Base-by-base conservation (phyloP, 2,113 vertebrate species). In the Porphyrio hochstetteri region DNA sequence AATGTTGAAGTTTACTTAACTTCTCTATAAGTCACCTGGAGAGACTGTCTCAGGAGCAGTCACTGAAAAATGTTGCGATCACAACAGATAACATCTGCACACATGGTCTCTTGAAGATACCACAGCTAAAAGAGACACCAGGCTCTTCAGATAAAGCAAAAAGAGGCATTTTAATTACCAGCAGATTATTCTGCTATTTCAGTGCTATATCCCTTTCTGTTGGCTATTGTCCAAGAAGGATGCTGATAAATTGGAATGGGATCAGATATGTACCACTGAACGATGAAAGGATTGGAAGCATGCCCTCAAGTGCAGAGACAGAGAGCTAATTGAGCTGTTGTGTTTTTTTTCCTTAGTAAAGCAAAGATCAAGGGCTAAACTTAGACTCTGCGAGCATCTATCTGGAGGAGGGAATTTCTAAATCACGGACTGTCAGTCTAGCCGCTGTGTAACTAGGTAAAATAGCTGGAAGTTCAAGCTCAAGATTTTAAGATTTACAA, bases 301-400 rank as follows among this genome's bases (percentile, higher is more conserved):
- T 91, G 94, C 89, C 92, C 89, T 84, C 35, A 14, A 91, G 91
- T 85, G 86, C 83, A 75, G 60, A 91, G 52, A 68, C 74, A 91
- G 69, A 53, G 86, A 89, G 83, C 57, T 95, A 95, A 96, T 96
- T 95, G 94, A 96, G 93, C 80, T 95, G 93, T 95, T 96, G 92
- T 56, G 76, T 86, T 75, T 88, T 82, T 7, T 23, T 46, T 18
- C 44, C 86, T 60, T 35, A 48, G 56, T 13, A 84, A 93, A 86
- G 89, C 65, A 93, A 92, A 95, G 94, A 96, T 91, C 95, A 93
- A 92, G 93, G 68, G 86, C 91, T 96, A 84, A 92, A 53, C 86
- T 67, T 48, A 36, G 33, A 74, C 64, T 50, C 77, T 83, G 50
- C 1, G 5, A 76, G 28, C n/a, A 71, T 42, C 86, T 86, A 56